phyloP scores from a whole-genome alignment of 1,140 invertebrate species.

The Telenomus remus region DNA sequence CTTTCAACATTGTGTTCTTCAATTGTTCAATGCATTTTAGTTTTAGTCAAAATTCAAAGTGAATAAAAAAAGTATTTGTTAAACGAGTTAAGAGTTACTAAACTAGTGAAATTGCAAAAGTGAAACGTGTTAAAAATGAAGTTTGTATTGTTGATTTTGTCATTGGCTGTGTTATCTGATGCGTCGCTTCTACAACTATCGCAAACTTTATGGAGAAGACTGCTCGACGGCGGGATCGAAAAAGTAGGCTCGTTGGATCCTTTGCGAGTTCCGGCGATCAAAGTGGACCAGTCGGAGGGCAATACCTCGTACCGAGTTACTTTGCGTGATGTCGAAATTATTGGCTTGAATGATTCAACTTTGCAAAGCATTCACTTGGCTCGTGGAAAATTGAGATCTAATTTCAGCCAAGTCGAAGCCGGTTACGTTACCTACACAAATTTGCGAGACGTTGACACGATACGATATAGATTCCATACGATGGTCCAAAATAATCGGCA shows the following conservation, averaged over 20 bases:
- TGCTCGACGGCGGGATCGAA: slow-evolving; percentile 63
- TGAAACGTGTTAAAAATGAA: slow-evolving; percentile 53
- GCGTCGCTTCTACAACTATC: slow-evolving; percentile 67
- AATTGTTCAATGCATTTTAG: no score
- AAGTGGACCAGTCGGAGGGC: slow-evolving; percentile 71
- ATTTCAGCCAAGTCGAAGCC: slow-evolving; percentile 68
- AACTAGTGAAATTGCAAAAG: background rate
- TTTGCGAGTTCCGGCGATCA: slow-evolving; percentile 66
- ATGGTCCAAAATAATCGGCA: slow-evolving; percentile 64
- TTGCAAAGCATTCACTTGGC: slow-evolving; percentile 69
- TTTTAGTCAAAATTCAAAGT: no score
- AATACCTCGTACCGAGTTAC: slow-evolving; percentile 70
- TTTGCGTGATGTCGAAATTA: slow-evolving; percentile 66
- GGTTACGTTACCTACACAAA: slow-evolving; percentile 72
- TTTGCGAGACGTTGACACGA: slow-evolving; percentile 64
- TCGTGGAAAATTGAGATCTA: slow-evolving; percentile 64
- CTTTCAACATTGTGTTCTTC: no score
- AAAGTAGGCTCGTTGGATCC: slow-evolving; percentile 68
- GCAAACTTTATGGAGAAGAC: slow-evolving; percentile 65
- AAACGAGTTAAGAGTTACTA: background rate
- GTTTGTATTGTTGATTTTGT: slow-evolving; percentile 28
- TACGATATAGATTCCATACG: slow-evolving; percentile 71
- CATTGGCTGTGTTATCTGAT: slow-evolving; percentile 17
- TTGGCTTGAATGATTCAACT: slow-evolving; percentile 67
- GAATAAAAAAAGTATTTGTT: no score